Percentiles rank a stretch among this genome's conserved stretches.
Evolutionary conservation across 2,797 vertebrate genomes (phyloP).

Genomic region (Pelobates cultripes): DNA sequence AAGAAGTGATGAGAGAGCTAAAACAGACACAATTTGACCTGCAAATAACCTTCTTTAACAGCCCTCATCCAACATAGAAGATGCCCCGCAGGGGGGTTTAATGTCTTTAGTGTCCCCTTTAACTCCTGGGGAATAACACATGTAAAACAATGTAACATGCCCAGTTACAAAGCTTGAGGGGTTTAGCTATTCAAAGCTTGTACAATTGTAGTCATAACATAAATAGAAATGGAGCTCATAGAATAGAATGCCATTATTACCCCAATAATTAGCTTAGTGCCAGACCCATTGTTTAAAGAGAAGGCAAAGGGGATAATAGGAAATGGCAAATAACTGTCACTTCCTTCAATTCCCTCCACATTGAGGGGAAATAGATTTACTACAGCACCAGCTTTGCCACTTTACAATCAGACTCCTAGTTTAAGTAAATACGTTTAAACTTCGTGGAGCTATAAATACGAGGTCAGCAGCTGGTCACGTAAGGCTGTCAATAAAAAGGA

Average conservation of each 20-base stretch:
- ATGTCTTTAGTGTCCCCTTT: neutral
- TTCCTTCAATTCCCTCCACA: neutral
- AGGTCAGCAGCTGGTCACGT: too few relatives aligned
- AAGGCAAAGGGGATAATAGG: neutral
- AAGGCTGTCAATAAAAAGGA: too few relatives aligned
- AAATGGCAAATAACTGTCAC: neutral
- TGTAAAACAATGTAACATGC: too few relatives aligned
- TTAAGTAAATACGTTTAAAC: too few relatives aligned
- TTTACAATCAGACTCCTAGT: too few relatives aligned
- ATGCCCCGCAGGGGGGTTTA: neutral
- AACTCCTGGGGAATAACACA: too few relatives aligned
- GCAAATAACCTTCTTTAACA: conserved; percentile 32
- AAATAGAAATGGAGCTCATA: too few relatives aligned
- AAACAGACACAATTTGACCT: conserved; percentile 14
- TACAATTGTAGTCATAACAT: too few relatives aligned
- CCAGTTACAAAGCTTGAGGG: too few relatives aligned
- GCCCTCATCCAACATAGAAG: conserved; percentile 12
- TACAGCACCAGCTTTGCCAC: too few relatives aligned
- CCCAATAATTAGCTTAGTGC: neutral
- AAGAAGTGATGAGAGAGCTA: conserved; percentile 9
- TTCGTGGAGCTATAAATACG: too few relatives aligned
- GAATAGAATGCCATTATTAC: neutral
- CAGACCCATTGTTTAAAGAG: neutral
- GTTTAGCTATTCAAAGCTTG: too few relatives aligned
- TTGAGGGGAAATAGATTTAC: neutral